Evolutionary conservation across 2,797 vertebrate species (phyloP), one percentile per base, ranked within the genome.

Genomic region (Gambusia yucatana): DNA sequence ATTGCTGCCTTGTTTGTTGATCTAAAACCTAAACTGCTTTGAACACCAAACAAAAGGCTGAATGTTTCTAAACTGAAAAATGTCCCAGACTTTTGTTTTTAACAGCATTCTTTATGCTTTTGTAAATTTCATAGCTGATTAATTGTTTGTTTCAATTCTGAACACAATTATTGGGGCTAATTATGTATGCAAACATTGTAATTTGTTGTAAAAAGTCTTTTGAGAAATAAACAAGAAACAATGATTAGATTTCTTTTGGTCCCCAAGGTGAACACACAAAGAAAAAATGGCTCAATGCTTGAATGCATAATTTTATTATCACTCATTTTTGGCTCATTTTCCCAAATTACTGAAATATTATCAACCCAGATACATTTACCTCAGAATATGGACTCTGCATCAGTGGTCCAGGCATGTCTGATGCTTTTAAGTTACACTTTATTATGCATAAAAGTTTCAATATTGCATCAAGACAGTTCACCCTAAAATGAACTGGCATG

Each of bases 241-340:
- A 69, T 43, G 22, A 7, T 61, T 16, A 0, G 17, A 20, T 57
- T 48, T 33, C 4, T 28, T 46, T 76, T 36, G 33, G 77, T 50
- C 65, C 17, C 50, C 22, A 52, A 6, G 1, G 3, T 73, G 17
- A 33, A 82, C 36, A 52, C 39, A 65, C 25, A 67, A 14, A 75
- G 80, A 46, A 2, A 48, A 44, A 22, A 1, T 61, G 65, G 13
- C 74, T 69, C 65, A 13, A 67, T 33, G 39, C 50, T 25, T 78
- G n/a, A 76, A 78, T 85, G 85, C 3, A 87, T 86, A 84, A 84
- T n/a, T 89, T 90, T 86, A 86, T 82, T 88, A 69, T 78, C 9
- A 67, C 20, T 65, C 44, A 85, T 75, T 78, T 50, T 13, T 28
- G 59, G 71, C 10, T 84, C 47, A 33, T 77, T 75, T 47, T 83